Conservation (phyloP, 2,113 vertebrate genomes). For the Ariopsis seemanni region DNA sequence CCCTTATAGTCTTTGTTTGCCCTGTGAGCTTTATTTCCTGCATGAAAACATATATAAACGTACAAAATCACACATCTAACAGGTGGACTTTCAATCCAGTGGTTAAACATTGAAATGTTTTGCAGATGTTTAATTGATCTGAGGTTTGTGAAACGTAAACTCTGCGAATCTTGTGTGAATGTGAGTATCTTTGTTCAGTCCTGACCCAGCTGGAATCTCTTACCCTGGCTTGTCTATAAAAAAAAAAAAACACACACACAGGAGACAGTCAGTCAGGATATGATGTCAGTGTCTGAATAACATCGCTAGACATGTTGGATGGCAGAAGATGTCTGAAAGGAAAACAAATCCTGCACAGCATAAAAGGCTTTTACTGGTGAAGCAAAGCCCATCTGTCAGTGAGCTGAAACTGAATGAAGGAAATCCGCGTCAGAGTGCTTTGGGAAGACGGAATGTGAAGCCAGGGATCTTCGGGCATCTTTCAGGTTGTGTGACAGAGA, state of each 20-base stretch:
- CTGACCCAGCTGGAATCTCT: background rate
- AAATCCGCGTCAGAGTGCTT: background rate
- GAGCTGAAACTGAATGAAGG: background rate
- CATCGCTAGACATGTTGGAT: background rate
- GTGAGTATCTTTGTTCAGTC: background rate
- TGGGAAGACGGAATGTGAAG: background rate
- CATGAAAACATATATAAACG: no score
- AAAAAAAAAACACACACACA: background rate
- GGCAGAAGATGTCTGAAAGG: conserved; percentile 9
- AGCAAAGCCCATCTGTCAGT: conserved; percentile 19
- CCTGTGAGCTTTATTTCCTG: no score
- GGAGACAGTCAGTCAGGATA: conserved; percentile 8
- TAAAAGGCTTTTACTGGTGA: conserved; percentile 18
- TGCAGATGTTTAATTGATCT: background rate
- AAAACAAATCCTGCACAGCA: conserved; percentile 17
- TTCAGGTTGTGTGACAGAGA: background rate
- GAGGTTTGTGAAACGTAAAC: background rate
- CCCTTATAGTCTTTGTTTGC: no score
- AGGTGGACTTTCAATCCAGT: background rate
- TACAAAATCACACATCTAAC: no score
- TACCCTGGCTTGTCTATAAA: background rate
- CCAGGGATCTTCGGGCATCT: conserved; percentile 7
- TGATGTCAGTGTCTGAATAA: conserved; percentile 9
- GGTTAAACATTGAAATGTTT: background rate
- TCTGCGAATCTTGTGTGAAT: background rate